Conservation (phyloP, 1,140 invertebrate species). For the Drosophila serrata region DNA sequence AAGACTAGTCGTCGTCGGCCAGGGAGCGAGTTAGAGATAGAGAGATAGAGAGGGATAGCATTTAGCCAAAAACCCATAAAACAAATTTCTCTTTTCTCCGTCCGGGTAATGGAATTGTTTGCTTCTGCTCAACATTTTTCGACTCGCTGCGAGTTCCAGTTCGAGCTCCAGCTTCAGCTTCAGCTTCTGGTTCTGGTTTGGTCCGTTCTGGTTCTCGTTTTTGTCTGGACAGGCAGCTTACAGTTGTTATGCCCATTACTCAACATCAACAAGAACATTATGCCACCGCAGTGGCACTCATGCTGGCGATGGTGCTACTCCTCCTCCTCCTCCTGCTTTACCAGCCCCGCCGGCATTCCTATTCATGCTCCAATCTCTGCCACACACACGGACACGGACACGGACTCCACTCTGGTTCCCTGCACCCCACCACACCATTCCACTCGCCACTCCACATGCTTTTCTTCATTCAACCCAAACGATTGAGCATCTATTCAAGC, state of each 20-base stretch:
- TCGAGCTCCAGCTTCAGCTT: not conserved
- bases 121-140: slow-evolving; percentile 38
- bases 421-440: slow-evolving; percentile 5
- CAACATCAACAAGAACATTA: slow-evolving; percentile 84
- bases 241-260: slow-evolving; percentile 83
- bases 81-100: slow-evolving; percentile 79
- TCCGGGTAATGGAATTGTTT: slow-evolving; percentile 43
- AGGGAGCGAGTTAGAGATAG: slow-evolving; percentile 17
- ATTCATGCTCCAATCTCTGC: slow-evolving; percentile 49
- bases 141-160: slow-evolving; percentile 26
- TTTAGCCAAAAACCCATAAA: slow-evolving; percentile 58
- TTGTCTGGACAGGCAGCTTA: slow-evolving; percentile 72
- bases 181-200: slow-evolving; percentile 4
- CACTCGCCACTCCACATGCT: slow-evolving; percentile 47
- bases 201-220: slow-evolving; percentile 32
- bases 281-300: slow-evolving; percentile 77
- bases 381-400: slow-evolving; percentile 42
- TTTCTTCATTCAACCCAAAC: slow-evolving; percentile 79
- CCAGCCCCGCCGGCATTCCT: slow-evolving; percentile 31
- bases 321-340: slow-evolving; percentile 14
- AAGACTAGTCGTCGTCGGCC: slow-evolving; percentile 36
- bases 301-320: slow-evolving; percentile 27
- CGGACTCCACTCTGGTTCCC: slow-evolving; percentile 7
- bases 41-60: slow-evolving; percentile 25
- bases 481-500: slow-evolving; percentile 82